phyloP scores from a whole-genome alignment of 2,797 vertebrate genomes.

The Hybognathus amarus region DNA sequence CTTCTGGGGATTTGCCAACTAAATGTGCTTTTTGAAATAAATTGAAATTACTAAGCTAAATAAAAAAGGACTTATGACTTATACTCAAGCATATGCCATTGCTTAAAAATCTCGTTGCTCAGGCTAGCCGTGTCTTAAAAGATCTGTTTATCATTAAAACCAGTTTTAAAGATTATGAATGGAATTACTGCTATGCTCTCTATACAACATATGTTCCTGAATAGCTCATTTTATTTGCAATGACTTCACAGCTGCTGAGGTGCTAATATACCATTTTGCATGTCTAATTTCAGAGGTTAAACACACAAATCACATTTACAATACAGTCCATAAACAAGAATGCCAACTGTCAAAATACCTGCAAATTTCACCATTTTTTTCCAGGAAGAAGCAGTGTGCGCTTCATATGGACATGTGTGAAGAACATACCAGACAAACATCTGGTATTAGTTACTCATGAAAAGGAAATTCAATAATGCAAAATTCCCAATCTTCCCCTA shows the following conservation, averaged over 20 bases:
- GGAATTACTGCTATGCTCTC: not conserved
- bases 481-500: not conserved
- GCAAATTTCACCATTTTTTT: not conserved
- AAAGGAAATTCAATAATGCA: not conserved
- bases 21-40: not conserved
- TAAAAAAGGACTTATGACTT: not conserved
- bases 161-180: slow-evolving; percentile 19
- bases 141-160: not conserved
- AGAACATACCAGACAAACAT: not conserved
- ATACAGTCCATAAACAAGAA: not conserved
- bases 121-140: no score
- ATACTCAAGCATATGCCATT: not conserved
- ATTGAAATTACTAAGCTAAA: not conserved
- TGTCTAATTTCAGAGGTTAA: slow-evolving; percentile 1
- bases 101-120: not conserved
- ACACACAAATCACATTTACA: slow-evolving; percentile 1
- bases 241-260: not conserved
- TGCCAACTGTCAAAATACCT: not conserved
- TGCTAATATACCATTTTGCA: not conserved
- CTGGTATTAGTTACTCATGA: not conserved
- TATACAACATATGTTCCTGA: not conserved
- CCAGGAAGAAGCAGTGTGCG: not conserved
- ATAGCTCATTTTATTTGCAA: not conserved
- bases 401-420: not conserved
- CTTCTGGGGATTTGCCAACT: not conserved